Percentiles rank a stretch among this genome's conserved stretches.
Conservation (phyloP, 2,113 vertebrate species). For the Hiodon alosoides region DNA sequence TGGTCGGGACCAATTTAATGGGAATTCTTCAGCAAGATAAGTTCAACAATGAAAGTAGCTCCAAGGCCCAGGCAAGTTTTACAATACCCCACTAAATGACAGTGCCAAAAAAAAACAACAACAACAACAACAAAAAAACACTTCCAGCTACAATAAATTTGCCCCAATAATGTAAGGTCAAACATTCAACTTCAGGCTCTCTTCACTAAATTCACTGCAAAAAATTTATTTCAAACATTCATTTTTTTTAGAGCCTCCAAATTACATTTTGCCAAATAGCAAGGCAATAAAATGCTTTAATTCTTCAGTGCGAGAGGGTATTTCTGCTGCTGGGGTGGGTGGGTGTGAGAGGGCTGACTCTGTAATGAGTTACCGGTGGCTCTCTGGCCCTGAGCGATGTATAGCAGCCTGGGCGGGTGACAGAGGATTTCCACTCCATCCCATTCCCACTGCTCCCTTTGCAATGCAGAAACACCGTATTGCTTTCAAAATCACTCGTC, state of each 20-base stretch:
- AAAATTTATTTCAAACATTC: no score
- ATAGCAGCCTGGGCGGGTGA: background rate
- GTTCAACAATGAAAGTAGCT: conserved; percentile 16
- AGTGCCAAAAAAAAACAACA: no score
- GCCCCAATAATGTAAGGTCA: conserved; percentile 47
- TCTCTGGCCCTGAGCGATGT: background rate
- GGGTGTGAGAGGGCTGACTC: conserved; percentile 32
- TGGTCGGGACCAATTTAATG: no score
- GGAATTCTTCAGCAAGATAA: conserved; percentile 10
- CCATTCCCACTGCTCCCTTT: background rate
- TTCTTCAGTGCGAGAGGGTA: conserved; percentile 28
- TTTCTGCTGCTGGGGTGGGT: conserved; percentile 30
- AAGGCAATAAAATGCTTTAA: conserved; percentile 39
- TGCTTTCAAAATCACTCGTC: conserved; percentile 15
- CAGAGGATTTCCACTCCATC: conserved; percentile 17
- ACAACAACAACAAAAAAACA: no score
- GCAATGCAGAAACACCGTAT: conserved; percentile 19
- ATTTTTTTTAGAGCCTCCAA: no score
- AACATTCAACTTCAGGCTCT: conserved; percentile 42
- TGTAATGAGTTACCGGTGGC: no score
- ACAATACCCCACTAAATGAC: background rate
- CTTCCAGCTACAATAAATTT: no score
- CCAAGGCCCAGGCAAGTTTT: background rate
- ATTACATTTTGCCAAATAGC: conserved; percentile 24
- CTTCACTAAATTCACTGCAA: conserved; percentile 16